phyloP scores from a whole-genome alignment of 2,113 vertebrate species.

The Isurus oxyrinchus region DNA sequence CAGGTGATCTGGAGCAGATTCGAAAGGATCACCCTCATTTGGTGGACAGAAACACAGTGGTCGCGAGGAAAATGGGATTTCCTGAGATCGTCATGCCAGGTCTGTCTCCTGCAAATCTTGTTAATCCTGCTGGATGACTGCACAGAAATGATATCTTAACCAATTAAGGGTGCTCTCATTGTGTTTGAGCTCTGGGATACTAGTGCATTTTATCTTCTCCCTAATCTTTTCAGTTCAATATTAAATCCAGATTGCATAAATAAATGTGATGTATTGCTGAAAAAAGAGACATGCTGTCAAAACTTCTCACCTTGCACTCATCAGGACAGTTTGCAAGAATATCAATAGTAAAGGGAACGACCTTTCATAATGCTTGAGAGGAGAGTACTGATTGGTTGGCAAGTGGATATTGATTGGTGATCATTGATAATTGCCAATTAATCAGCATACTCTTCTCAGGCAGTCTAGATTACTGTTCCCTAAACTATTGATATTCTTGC shows the following conservation, averaged over 20 bases:
- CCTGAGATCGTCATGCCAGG: conserved; percentile 81
- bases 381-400: too few species aligned
- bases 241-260: neutral
- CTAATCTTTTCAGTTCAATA: neutral
- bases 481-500: too few species aligned
- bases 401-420: too few species aligned
- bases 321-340: too few species aligned
- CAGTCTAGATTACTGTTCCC: too few species aligned
- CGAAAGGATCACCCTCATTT: conserved; percentile 67
- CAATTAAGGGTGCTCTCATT: neutral
- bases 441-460: too few species aligned
- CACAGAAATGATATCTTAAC: neutral
- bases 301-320: too few species aligned
- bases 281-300: too few species aligned
- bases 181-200: neutral
- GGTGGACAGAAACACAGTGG: conserved; percentile 63
- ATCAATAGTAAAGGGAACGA: too few species aligned
- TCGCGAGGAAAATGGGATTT: conserved; percentile 76
- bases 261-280: neutral
- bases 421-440: too few species aligned
- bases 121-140: neutral
- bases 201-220: neutral
- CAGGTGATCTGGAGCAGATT: conserved; percentile 67
- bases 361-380: too few species aligned
- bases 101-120: conserved; percentile 41